These are phyloP conservation scores for Amphiprion clarkii DNA, from an alignment of 2,797 vertebrate species.

Conservation along the genomic window DNA sequence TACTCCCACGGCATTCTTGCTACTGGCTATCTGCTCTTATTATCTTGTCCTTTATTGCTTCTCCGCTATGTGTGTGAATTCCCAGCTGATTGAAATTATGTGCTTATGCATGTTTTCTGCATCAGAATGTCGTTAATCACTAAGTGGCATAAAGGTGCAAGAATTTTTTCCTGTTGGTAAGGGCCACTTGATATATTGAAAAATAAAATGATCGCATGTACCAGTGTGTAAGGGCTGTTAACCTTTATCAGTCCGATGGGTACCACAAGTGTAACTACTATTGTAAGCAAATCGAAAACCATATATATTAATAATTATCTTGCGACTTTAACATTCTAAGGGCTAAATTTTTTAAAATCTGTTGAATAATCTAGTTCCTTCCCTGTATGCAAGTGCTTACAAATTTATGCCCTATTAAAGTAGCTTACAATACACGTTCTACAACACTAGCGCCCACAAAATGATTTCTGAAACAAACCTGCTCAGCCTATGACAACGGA, in stretches of 20 bases:
- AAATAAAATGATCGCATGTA: constrained; percentile 4
- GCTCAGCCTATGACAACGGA: constrained; percentile 7
- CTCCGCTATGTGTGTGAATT: constrained; percentile 18
- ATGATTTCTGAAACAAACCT: background rate
- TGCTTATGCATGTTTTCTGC: constrained; percentile 7
- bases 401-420: too few relatives aligned
- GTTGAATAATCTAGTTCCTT: too few relatives aligned
- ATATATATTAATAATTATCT: background rate
- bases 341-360: too few relatives aligned
- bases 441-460: background rate
- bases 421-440: background rate
- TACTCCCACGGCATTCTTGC: constrained; percentile 18
- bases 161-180: background rate
- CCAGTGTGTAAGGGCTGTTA: background rate
- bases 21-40: constrained; percentile 33
- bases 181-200: constrained; percentile 5
- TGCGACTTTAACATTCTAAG: background rate
- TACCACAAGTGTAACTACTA: constrained; percentile 4
- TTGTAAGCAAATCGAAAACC: constrained; percentile 13
- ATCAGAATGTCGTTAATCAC: constrained; percentile 18
- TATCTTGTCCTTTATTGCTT: constrained; percentile 53
- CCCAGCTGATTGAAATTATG: constrained; percentile 27
- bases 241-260: constrained; percentile 18
- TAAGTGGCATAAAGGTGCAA: background rate
- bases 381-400: too few relatives aligned